Percentiles rank a stretch among this genome's conserved stretches.
phyloP scores from a whole-genome alignment of 2,797 vertebrate species.

The Myotis daubentonii region DNA sequence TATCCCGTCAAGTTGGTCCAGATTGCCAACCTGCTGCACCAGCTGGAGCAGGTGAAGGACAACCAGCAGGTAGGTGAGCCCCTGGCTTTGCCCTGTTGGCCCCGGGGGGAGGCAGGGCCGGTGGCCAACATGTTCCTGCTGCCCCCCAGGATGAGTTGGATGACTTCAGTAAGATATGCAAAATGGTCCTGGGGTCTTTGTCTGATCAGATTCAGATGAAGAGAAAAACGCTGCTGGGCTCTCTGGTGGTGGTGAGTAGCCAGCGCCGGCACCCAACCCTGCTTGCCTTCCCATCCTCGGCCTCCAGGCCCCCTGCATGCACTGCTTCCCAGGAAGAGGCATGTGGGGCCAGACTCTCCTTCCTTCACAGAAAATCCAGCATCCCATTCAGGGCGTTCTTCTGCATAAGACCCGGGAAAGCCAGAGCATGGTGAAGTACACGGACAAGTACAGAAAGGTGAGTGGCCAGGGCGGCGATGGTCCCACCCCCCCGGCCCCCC shows the following conservation, averaged over 20 bases:
- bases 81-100: neutral
- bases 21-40: slow-evolving; percentile 46
- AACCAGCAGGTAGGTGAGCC: slow-evolving; percentile 73
- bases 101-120: accelerated
- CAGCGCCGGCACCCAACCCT: neutral
- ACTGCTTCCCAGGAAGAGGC: neutral
- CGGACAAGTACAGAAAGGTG: slow-evolving; percentile 34
- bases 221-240: slow-evolving; percentile 26
- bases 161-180: slow-evolving; percentile 49
- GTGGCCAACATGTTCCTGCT: neutral
- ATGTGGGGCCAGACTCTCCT: neutral
- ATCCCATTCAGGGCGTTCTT: slow-evolving; percentile 5
- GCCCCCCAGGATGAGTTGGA: slow-evolving; percentile 72
- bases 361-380: slow-evolving; percentile 57
- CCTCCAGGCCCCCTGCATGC: neutral
- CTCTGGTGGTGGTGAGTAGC: slow-evolving; percentile 71
- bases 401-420: neutral
- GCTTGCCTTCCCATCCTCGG: neutral
- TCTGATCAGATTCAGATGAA: neutral
- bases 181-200: slow-evolving; percentile 41
- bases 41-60: slow-evolving; percentile 68
- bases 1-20: slow-evolving; percentile 18
- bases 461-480: neutral
- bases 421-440: neutral
- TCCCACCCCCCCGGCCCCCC: too few species aligned